Evolutionary conservation across 1,140 invertebrate genomes (phyloP), one percentile per base, ranked within the genome.

Genomic region (Alviniconcha marisindica): DNA sequence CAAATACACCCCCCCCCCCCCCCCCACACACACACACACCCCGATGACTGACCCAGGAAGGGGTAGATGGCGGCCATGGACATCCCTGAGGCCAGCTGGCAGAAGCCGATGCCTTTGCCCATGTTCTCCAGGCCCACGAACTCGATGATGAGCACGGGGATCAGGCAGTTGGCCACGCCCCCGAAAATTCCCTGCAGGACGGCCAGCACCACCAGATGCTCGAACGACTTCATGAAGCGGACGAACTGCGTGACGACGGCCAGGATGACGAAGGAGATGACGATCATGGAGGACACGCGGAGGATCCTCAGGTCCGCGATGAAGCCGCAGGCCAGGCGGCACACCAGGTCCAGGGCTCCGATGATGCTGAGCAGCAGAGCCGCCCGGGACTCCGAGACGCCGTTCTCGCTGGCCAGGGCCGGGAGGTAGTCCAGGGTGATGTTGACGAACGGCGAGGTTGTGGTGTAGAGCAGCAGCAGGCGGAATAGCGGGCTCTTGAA

Each of bases 341-440:
- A 5, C 12, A 79, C 2, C 5, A 79, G 51, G 54, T 79, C 77
- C 51, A 79, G 77, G 18, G 28, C 54, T 2, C 77, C 77, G 54
- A 79, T 63, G 15, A 79, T 54, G 54, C 77, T 79, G 54, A 79
- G 51, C 21, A 79, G 77, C 51, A 79, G 54, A 0, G 77, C n/a
- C 40, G 51, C 51, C 7, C 36, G 51, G 1, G 51, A n/a, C 33
- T 79, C 77, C 18, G 51, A 24, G 31, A 79, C 31, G 15, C 54
- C 77, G 2, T 63, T 63, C 54, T 79, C 77, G 5, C 1, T 42
- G 33, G 77, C 77, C 31, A 63, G 7, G 51, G 77, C 77, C 0
- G 77, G 77, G n/a, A 69, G 78, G 38, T 80, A 80, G n/a, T 80
- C 78, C 78, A 80, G 56, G n/a, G 60, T 28, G 21, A 80, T 80